Conservation (phyloP, 1,140 invertebrate species). For the Heliconius nattereri region DNA sequence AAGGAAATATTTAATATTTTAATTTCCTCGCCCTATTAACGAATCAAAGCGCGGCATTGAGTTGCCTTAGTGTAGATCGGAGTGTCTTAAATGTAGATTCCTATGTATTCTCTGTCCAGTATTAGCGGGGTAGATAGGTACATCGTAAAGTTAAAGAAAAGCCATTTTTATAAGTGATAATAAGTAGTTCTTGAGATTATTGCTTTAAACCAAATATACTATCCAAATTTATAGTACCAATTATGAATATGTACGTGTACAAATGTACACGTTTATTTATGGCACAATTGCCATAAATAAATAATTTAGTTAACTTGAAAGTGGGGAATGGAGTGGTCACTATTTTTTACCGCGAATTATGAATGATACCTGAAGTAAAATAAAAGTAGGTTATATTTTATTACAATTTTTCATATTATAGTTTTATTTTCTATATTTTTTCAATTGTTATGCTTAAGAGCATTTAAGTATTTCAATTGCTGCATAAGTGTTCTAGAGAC, state of each 20-base stretch:
- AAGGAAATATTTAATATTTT: too few species aligned
- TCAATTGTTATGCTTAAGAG: conserved; percentile 13
- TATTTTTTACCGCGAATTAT: background rate
- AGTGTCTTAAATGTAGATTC: too few species aligned
- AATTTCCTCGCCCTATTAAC: too few species aligned
- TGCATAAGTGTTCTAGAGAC: conserved; percentile 12
- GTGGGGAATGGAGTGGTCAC: background rate
- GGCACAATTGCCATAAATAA: background rate
- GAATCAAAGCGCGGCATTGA: too few species aligned
- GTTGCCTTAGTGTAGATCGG: too few species aligned
- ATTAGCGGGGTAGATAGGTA: too few species aligned
- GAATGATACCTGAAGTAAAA: background rate
- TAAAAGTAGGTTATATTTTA: conserved; percentile 1
- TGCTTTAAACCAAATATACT: background rate
- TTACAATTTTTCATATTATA: background rate
- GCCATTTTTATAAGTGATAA: too few species aligned
- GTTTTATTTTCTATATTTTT: background rate
- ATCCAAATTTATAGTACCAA: background rate
- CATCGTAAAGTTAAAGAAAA: too few species aligned
- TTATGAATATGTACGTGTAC: too few species aligned
- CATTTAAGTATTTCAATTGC: conserved; percentile 4
- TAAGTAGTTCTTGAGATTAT: background rate
- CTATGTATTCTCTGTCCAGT: too few species aligned
- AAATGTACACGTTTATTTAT: too few species aligned
- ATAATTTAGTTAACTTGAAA: background rate